Evolutionary conservation across 2,797 vertebrate genomes (phyloP).

Genomic region (Diplodus sargus): DNA sequence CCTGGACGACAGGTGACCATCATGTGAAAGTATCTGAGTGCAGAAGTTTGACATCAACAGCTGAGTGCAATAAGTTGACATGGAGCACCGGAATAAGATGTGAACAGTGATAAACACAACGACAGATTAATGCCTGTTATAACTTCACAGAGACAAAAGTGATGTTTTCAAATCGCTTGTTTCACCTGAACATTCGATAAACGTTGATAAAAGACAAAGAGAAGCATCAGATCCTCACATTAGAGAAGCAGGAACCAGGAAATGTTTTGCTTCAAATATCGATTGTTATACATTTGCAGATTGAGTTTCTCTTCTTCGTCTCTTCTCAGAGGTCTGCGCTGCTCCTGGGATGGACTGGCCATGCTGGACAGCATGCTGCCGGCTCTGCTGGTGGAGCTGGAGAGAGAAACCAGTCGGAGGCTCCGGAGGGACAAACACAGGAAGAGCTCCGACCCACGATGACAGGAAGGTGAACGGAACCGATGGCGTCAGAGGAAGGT

Average conservation of each 20-base stretch:
- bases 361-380: constrained; percentile 92
- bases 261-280: background rate
- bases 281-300: background rate
- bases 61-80: no score
- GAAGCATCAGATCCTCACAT: background rate
- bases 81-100: no score
- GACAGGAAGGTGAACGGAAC: constrained; percentile 1
- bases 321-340: constrained; percentile 88
- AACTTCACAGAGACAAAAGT: background rate
- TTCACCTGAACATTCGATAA: background rate
- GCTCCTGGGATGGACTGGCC: constrained; percentile 90
- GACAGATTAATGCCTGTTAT: background rate
- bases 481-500: background rate
- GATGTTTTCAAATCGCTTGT: background rate
- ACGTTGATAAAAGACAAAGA: background rate
- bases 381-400: constrained; percentile 86
- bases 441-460: background rate
- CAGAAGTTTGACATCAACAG: background rate
- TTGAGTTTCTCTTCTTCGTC: background rate
- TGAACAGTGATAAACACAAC: no score
- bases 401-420: constrained; percentile 57
- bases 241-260: background rate
- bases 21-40: no score
- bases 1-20: constrained; percentile 87
- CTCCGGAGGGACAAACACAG: background rate